phyloP scores from a whole-genome alignment of 1,140 invertebrate species.

The Oreohelix idahoensis region DNA sequence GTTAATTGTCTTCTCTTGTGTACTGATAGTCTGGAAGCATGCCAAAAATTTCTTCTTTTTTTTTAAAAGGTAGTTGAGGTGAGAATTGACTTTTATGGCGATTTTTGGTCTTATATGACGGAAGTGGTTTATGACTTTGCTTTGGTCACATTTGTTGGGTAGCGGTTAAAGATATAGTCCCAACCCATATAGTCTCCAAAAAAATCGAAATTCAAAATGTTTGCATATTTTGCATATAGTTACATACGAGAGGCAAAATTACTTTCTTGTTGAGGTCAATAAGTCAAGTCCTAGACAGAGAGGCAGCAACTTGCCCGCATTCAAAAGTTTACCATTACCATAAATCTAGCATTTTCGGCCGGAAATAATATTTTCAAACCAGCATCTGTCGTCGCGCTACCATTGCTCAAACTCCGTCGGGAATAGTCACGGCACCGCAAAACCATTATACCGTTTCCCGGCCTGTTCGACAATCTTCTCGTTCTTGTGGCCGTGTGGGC shows the following conservation, averaged over 20 bases:
- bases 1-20: too few species aligned
- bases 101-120: too few species aligned
- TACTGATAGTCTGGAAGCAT: too few species aligned
- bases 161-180: too few species aligned
- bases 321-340: slow-evolving; percentile 10
- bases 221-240: not conserved
- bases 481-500: not conserved
- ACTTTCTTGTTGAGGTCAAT: not conserved
- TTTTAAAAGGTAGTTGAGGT: too few species aligned
- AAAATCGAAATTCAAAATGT: not conserved
- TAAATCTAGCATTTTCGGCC: not conserved
- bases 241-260: not conserved
- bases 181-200: too few species aligned
- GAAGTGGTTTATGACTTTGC: too few species aligned
- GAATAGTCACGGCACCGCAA: not conserved
- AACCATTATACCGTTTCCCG: not conserved
- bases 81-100: too few species aligned
- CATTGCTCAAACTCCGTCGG: not conserved
- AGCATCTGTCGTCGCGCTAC: slow-evolving; percentile 7
- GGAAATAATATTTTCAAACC: slow-evolving; percentile 32
- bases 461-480: not conserved
- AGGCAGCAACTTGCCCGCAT: not conserved
- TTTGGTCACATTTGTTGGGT: too few species aligned
- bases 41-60: too few species aligned
- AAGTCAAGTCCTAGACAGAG: not conserved